Percentiles rank a stretch among this genome's conserved stretches.
phyloP scores from a whole-genome alignment of 2,113 vertebrate species.

The Dolichotis patagonum region DNA sequence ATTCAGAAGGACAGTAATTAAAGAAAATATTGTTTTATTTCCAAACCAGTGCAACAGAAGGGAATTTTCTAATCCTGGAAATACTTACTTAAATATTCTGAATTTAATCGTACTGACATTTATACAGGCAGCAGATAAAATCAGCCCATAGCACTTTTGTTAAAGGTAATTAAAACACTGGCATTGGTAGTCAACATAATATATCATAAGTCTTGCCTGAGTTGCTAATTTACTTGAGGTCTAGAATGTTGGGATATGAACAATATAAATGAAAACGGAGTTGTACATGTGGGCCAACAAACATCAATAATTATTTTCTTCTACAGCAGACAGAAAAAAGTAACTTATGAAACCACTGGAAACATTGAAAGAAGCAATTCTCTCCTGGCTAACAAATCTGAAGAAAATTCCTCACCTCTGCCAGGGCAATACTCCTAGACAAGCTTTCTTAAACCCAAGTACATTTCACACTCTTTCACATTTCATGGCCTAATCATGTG shows the following conservation, averaged over 20 bases:
- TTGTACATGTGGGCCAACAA: slow-evolving; percentile 41
- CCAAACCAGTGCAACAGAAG: background rate
- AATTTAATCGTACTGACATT: slow-evolving; percentile 20
- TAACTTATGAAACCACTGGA: slow-evolving; percentile 65
- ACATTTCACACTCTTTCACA: slow-evolving; percentile 71
- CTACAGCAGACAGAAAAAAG: slow-evolving; percentile 65
- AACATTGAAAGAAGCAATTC: slow-evolving; percentile 74
- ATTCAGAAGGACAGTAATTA: background rate
- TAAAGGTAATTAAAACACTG: slow-evolving; percentile 59
- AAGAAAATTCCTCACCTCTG: slow-evolving; percentile 68
- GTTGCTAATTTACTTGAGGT: slow-evolving; percentile 63
- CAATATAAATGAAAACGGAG: slow-evolving; percentile 72
- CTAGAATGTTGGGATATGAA: slow-evolving; percentile 24
- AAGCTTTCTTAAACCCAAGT: slow-evolving; percentile 65
- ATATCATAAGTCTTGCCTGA: slow-evolving; percentile 27
- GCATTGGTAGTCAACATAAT: slow-evolving; percentile 41
- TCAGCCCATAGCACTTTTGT: slow-evolving; percentile 25
- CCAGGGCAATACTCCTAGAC: slow-evolving; percentile 79
- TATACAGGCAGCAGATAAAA: slow-evolving; percentile 58
- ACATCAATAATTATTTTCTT: slow-evolving; percentile 78
- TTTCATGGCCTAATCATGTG: slow-evolving; percentile 69
- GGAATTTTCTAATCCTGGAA: slow-evolving; percentile 18
- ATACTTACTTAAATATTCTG: slow-evolving; percentile 46
- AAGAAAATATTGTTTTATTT: slow-evolving; percentile 18
- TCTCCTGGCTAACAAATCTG: slow-evolving; percentile 74